Conservation (phyloP, 2,888 invertebrate species). For the Apotomis betuletana region DNA sequence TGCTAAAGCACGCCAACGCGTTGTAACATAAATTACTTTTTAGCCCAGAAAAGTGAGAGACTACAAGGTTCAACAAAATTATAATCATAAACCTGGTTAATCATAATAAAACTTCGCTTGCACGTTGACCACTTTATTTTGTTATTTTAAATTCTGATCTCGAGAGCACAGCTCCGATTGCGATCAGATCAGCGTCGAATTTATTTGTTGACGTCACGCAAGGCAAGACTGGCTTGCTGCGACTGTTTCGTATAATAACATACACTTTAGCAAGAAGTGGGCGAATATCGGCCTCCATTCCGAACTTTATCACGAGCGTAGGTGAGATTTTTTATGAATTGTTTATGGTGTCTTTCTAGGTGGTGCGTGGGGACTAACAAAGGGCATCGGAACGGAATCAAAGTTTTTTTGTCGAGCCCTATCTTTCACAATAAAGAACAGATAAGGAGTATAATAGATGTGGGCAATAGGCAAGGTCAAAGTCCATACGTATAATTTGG, state of each 20-base stretch:
- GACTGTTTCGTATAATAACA: slow-evolving; percentile 39
- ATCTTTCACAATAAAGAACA: no score
- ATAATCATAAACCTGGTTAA: no score
- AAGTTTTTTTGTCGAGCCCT: no score
- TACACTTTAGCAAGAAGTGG: slow-evolving; percentile 59
- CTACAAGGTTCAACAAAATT: no score
- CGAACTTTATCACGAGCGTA: slow-evolving; percentile 71
- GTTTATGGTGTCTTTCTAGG: slow-evolving; percentile 51
- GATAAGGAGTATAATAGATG: no score
- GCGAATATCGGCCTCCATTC: slow-evolving; percentile 72
- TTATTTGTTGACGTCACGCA: not conserved
- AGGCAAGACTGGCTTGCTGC: slow-evolving; percentile 1
- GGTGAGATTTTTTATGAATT: slow-evolving; percentile 63
- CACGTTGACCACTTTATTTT: not conserved
- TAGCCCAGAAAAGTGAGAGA: no score
- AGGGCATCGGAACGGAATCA: no score
- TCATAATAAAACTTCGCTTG: no score
- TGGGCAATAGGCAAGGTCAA: no score
- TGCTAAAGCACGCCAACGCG: no score
- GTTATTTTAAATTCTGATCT: not conserved
- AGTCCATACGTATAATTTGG: no score
- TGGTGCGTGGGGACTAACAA: slow-evolving; percentile 24
- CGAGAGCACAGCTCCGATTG: not conserved
- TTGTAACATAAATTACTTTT: no score
- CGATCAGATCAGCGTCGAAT: not conserved